A percentile compares a stretch with the other conserved stretches of the same genome.
Evolutionary conservation across 2,113 vertebrate species (phyloP).

Genomic region (Upupa epops): DNA sequence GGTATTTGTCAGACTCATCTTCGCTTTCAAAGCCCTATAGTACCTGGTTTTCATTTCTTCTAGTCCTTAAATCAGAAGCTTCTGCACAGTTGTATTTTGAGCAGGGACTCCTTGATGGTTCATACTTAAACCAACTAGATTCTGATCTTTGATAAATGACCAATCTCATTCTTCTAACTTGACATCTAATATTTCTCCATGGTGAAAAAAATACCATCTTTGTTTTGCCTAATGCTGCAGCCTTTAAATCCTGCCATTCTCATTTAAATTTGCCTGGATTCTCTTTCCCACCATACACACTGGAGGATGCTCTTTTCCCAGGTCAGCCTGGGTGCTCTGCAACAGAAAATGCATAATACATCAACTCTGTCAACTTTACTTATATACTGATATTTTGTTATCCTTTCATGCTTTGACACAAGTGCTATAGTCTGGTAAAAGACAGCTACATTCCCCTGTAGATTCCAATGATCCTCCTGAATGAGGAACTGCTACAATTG

Average conservation of each 20-base stretch:
- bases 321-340: background rate
- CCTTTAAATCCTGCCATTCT: background rate
- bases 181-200: background rate
- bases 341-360: background rate
- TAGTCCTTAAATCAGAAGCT: background rate
- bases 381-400: background rate
- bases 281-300: fast-evolving
- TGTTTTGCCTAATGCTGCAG: background rate
- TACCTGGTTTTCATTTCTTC: background rate
- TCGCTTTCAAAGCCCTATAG: background rate
- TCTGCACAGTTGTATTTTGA: background rate
- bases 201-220: background rate
- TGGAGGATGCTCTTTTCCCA: background rate
- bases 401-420: background rate
- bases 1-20: background rate
- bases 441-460: background rate
- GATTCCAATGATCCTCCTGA: background rate
- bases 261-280: background rate
- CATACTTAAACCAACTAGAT: background rate
- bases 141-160: background rate
- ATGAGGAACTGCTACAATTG: background rate
- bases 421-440: background rate
- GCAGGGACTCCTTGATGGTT: background rate
- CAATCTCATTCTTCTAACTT: background rate
- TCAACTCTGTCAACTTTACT: background rate